Percentiles rank a stretch among this genome's conserved stretches.
Evolutionary conservation across 2,888 invertebrate species (phyloP).

Genomic region (Rhagonycha fulva): DNA sequence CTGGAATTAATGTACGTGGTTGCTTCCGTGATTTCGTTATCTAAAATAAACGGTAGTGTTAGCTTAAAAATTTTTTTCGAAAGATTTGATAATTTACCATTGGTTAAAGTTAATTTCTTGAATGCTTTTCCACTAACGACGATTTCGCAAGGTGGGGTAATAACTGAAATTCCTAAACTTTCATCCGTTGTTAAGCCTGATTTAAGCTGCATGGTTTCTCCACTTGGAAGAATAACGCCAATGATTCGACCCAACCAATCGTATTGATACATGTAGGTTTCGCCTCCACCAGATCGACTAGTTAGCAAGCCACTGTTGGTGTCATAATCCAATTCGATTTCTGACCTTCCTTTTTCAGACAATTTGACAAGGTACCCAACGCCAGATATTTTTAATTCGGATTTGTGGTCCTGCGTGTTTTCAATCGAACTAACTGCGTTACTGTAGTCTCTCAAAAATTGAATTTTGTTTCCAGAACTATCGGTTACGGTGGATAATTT

Average conservation of each 20-base stretch:
- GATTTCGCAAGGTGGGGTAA: conserved; percentile 49
- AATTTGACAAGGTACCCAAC: conserved; percentile 89
- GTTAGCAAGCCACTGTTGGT: conserved; percentile 85
- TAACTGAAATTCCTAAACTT: conserved; percentile 74
- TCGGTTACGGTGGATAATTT: conserved; percentile 92
- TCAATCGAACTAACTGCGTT: conserved; percentile 92
- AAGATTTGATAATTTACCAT: conserved; percentile 52
- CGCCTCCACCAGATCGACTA: conserved; percentile 81
- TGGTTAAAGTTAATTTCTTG: conserved; percentile 59
- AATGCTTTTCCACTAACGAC: conserved; percentile 55
- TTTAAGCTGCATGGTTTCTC: conserved; percentile 80
- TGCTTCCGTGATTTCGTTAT: conserved; percentile 73
- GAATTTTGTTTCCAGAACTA: conserved; percentile 90
- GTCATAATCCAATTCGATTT: conserved; percentile 90
- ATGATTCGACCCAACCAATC: conserved; percentile 87
- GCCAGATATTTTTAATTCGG: conserved; percentile 89
- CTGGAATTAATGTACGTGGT: conserved; percentile 80
- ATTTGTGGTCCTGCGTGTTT: conserved; percentile 92
- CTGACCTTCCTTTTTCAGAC: conserved; percentile 85
- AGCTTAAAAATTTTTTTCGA: not conserved
- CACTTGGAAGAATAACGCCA: conserved; percentile 87
- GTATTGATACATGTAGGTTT: conserved; percentile 89
- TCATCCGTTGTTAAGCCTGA: conserved; percentile 79
- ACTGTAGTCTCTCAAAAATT: conserved; percentile 89
- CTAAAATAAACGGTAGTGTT: conserved; percentile 43